Conservation (phyloP, 2,797 vertebrate species). For the Trachops cirrhosus region DNA sequence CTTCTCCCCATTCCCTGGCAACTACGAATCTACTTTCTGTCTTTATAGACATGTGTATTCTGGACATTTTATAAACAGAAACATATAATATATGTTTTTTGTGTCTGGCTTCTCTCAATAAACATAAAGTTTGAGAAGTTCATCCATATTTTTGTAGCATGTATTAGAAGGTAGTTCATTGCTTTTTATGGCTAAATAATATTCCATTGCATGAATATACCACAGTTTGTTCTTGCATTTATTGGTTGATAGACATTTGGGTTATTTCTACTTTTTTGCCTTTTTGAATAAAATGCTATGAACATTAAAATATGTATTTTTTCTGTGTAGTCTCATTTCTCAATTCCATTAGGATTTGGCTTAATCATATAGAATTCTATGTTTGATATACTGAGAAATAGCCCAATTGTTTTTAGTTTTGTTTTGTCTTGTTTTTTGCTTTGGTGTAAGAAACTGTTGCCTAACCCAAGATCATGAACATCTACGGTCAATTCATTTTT, state of each 20-base stretch:
- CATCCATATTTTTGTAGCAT: not conserved
- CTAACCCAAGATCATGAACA: not conserved
- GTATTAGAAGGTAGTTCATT: not conserved
- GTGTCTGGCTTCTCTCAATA: not conserved
- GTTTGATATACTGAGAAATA: not conserved
- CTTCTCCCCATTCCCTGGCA: too few species aligned
- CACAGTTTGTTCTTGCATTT: not conserved
- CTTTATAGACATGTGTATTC: too few species aligned
- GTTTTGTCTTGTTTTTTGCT: not conserved
- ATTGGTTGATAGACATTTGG: not conserved
- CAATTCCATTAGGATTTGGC: not conserved
- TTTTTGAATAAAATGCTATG: not conserved
- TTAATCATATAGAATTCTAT: not conserved
- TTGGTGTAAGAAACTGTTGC: too few species aligned
- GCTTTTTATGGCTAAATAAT: too few species aligned
- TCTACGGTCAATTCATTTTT: too few species aligned
- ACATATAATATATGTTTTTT: not conserved
- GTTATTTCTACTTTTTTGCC: not conserved
- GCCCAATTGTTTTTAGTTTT: not conserved
- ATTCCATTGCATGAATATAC: too few species aligned
- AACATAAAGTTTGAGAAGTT: not conserved
- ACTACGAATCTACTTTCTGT: too few species aligned
- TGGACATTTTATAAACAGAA: too few species aligned
- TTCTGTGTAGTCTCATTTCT: not conserved
- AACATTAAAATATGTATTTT: not conserved